Conservation (phyloP, 1,140 invertebrate species). For the Trypoxylus dichotomus region DNA sequence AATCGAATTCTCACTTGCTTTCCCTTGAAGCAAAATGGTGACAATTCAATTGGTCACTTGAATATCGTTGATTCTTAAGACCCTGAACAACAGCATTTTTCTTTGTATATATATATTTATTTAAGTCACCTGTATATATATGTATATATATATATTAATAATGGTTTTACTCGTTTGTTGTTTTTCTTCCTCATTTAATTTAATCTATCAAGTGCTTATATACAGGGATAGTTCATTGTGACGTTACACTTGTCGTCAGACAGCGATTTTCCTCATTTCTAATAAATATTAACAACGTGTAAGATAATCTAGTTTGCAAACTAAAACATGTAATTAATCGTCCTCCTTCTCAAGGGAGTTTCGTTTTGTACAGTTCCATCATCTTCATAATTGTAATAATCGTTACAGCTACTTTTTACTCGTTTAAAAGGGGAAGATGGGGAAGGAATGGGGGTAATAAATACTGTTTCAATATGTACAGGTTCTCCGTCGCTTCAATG, state of each 20-base stretch:
- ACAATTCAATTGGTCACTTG: background rate
- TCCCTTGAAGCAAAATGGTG: background rate
- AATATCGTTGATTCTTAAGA: conserved; percentile 18
- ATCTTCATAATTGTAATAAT: background rate
- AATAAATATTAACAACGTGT: background rate
- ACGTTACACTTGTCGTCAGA: background rate
- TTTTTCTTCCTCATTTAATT: background rate
- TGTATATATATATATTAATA: too few relatives aligned
- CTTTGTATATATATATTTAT: background rate
- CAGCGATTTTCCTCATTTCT: background rate
- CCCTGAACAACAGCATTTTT: conserved; percentile 19
- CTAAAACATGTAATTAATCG: background rate
- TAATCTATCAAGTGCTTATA: background rate
- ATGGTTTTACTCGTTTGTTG: background rate
- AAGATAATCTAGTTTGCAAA: background rate
- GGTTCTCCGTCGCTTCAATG: background rate
- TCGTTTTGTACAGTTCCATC: background rate
- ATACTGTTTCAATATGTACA: conserved; percentile 42
- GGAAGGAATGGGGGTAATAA: background rate
- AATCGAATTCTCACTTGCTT: background rate
- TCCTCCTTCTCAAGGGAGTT: background rate
- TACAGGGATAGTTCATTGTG: background rate
- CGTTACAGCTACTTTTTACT: background rate
- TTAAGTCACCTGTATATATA: conserved; percentile 4
- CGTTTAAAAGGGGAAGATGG: background rate